Evolutionary conservation across 2,797 vertebrate species (phyloP), one percentile per base, ranked within the genome.

Genomic region (Gymnocypris eckloni): DNA sequence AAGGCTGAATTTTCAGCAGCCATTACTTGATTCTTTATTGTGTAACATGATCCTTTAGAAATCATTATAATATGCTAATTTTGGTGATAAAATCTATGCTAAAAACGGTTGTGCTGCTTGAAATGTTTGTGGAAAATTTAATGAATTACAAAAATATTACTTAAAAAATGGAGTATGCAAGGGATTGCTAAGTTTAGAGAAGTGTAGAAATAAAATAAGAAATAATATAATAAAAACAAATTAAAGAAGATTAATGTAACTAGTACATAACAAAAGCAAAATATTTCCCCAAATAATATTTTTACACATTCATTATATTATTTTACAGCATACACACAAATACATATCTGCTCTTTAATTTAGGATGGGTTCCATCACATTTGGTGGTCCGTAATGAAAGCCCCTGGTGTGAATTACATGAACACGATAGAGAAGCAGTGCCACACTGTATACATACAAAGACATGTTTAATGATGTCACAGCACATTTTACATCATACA

Each of bases 401-500:
- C n/a, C n/a, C 11, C n/a, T 25, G 59, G 22, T 61, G 16, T 22
- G 25, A 28, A 18, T 7, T 12, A 79, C n/a, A 50, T 81, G 70
- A 39, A 73, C 66, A 84, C 64, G 12, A 86, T 6, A 25, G 71
- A n/a, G 69, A 43, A 67, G 25, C 6, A 86, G 4, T 56, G 71
- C 12, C 20, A 71, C 70, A 8, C n/a, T 25, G n/a, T 67, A 80
- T 81, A 86, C 88, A 87, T 81, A 89, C 20, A 89, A 89, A 91
- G 83, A 88, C 76, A 75, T 52, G 85, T 87, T 83, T 87, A 90
- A 84, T 88, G 70, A 91, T 86, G 85, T 84, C 88, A 88, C 83
- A 89, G 85, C 86, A 86, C 84, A 89, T 89, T 77, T 82, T 81
- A 83, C 83, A 86, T 88, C 85, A 83, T 92, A 92, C 91, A 91